These are phyloP conservation scores for Heliothis subflexa DNA, from an alignment of 1,140 invertebrate genomes.

Conservation along the genomic window DNA sequence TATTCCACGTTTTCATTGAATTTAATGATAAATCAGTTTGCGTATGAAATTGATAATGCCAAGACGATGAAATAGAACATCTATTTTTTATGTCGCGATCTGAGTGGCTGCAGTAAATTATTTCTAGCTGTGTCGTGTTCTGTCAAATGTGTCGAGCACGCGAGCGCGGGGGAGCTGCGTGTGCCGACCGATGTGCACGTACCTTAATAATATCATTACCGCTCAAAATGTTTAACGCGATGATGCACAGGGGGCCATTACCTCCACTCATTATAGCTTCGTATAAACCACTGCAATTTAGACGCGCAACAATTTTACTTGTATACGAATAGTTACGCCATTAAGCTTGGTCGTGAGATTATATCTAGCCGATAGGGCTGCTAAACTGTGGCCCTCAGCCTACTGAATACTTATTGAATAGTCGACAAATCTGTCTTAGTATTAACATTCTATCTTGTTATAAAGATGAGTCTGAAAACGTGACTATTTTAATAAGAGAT, in stretches of 20 bases:
- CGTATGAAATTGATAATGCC: not conserved
- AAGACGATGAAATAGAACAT: slow-evolving; percentile 15
- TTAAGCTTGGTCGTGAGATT: slow-evolving; percentile 67
- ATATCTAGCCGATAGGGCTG: slow-evolving; percentile 54
- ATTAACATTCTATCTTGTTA: not conserved
- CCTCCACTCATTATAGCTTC: slow-evolving; percentile 57
- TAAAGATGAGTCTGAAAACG: no score
- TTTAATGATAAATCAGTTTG: not conserved
- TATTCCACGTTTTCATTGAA: slow-evolving; percentile 9
- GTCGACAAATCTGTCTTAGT: slow-evolving; percentile 8
- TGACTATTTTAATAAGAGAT: no score
- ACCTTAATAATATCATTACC: slow-evolving; percentile 62
- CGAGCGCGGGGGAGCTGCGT: not conserved
- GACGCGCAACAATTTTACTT: slow-evolving; percentile 62
- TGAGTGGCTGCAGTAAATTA: not conserved
- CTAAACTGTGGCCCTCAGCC: not conserved
- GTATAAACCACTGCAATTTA: slow-evolving; percentile 63
- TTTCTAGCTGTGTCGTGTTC: slow-evolving; percentile 13
- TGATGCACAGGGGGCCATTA: slow-evolving; percentile 58
- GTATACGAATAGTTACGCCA: slow-evolving; percentile 63
- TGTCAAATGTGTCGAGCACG: slow-evolving; percentile 4
- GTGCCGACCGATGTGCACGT: not conserved
- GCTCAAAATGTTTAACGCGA: slow-evolving; percentile 62
- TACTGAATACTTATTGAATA: slow-evolving; percentile 40
- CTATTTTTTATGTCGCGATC: not conserved